Percentiles rank a stretch among this genome's conserved stretches.
These are phyloP conservation scores for Mythimna pallens DNA, from an alignment of 2,888 invertebrate species.

Conservation along the genomic window DNA sequence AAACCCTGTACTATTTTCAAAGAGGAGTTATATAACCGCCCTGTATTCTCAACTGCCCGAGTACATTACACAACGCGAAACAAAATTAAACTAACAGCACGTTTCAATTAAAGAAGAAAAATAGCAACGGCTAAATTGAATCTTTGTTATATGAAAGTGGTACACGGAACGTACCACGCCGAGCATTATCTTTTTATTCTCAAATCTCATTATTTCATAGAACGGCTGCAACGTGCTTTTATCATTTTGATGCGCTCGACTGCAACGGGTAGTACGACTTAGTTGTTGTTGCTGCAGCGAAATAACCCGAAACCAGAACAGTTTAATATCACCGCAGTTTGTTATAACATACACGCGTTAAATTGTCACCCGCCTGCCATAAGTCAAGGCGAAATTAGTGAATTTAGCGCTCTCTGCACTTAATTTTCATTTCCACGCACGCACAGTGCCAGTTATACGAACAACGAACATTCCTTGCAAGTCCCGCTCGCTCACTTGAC, in stretches of 20 bases:
- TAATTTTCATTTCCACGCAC: constrained; percentile 78
- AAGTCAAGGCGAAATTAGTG: constrained; percentile 81
- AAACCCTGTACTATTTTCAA: not conserved
- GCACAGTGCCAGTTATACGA: constrained; percentile 59
- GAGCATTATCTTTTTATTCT: constrained; percentile 58
- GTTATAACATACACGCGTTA: constrained; percentile 79
- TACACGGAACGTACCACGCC: constrained; percentile 35
- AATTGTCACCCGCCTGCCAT: constrained; percentile 76
- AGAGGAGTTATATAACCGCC: constrained; percentile 1
- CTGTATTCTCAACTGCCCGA: constrained; percentile 11
- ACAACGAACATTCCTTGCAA: constrained; percentile 54
- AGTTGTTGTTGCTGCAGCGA: constrained; percentile 67
- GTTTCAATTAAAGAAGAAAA: constrained; percentile 60
- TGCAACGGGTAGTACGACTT: constrained; percentile 79
- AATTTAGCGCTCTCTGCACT: constrained; percentile 74
- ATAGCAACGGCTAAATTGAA: constrained; percentile 56
- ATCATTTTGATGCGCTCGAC: constrained; percentile 61
- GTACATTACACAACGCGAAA: constrained; percentile 37
- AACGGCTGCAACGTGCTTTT: constrained; percentile 52
- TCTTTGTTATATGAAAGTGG: constrained; percentile 59
- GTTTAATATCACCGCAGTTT: constrained; percentile 81
- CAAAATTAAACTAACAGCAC: constrained; percentile 50
- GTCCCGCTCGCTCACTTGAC: constrained; percentile 46
- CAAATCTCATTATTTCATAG: constrained; percentile 60
- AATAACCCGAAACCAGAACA: constrained; percentile 69